Conservation (phyloP, 2,113 vertebrate genomes). For the Dunckerocampus dactyliophorus region DNA sequence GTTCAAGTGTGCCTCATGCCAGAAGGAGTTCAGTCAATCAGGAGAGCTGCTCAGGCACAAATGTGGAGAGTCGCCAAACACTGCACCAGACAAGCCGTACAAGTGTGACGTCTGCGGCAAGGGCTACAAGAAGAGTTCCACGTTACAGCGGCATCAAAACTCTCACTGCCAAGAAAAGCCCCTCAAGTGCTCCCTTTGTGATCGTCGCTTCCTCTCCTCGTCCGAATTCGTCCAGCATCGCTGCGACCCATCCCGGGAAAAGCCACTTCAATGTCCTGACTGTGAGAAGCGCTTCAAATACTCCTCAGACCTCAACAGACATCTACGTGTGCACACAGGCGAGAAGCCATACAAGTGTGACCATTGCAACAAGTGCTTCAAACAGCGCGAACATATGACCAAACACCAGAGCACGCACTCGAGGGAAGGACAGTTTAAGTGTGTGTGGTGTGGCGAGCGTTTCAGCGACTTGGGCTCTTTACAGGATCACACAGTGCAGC, state of each 20-base stretch:
- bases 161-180: constrained; percentile 94
- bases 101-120: constrained; percentile 93
- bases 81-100: constrained; percentile 85
- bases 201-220: constrained; percentile 94
- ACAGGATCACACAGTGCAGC: constrained; percentile 95
- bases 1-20: constrained; percentile 95
- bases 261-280: constrained; percentile 92
- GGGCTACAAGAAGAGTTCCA: constrained; percentile 92
- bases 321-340: constrained; percentile 89
- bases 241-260: constrained; percentile 90
- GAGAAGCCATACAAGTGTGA: constrained; percentile 97
- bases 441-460: constrained; percentile 94
- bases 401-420: constrained; percentile 94
- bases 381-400: constrained; percentile 93
- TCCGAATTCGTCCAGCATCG: constrained; percentile 95
- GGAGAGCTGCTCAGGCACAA: constrained; percentile 93
- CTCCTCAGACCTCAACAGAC: constrained; percentile 92
- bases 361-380: constrained; percentile 95
- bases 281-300: constrained; percentile 98
- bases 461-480: constrained; percentile 90
- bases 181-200: constrained; percentile 91
- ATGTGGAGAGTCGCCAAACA: constrained; percentile 80
- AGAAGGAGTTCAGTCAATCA: constrained; percentile 95
- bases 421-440: constrained; percentile 95
- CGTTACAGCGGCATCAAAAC: constrained; percentile 92